Percentiles rank a stretch among this genome's conserved stretches.
Evolutionary conservation across 2,113 vertebrate genomes (phyloP).

Genomic region (Aptenodytes forsteri): DNA sequence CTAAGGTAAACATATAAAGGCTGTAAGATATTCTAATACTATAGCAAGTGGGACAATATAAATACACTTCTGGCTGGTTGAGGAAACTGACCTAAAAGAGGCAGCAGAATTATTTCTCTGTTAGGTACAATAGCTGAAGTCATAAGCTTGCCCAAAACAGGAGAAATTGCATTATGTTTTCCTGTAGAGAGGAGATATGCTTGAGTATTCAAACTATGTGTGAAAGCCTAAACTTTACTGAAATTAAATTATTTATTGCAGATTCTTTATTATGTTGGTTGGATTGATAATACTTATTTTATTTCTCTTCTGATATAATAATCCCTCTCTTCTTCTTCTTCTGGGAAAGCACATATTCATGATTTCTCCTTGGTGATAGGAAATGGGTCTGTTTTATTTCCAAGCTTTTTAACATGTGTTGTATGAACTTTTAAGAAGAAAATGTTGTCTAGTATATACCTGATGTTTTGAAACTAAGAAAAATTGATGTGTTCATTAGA

Average conservation of each 20-base stretch:
- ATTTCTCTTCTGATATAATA: neutral
- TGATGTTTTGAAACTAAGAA: neutral
- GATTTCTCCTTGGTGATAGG: neutral
- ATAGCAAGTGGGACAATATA: neutral
- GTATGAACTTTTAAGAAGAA: neutral
- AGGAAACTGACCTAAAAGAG: neutral
- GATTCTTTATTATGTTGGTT: neutral
- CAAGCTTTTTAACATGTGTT: neutral
- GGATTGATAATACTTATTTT: neutral
- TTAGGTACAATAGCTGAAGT: neutral
- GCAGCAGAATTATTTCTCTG: neutral
- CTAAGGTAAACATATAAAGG: neutral
- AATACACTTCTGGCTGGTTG: neutral
- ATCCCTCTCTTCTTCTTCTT: neutral
- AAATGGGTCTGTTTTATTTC: neutral
- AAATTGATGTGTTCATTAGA: neutral
- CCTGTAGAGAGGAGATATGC: neutral
- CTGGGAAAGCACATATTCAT: neutral
- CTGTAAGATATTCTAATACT: neutral
- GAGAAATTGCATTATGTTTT: neutral
- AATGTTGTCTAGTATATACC: neutral
- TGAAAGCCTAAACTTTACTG: neutral
- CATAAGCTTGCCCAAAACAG: neutral
- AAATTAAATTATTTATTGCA: neutral
- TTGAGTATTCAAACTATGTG: neutral